These are phyloP conservation scores for Ectemnius cavifrons DNA, from an alignment of 2,888 invertebrate genomes.

Conservation along the genomic window DNA sequence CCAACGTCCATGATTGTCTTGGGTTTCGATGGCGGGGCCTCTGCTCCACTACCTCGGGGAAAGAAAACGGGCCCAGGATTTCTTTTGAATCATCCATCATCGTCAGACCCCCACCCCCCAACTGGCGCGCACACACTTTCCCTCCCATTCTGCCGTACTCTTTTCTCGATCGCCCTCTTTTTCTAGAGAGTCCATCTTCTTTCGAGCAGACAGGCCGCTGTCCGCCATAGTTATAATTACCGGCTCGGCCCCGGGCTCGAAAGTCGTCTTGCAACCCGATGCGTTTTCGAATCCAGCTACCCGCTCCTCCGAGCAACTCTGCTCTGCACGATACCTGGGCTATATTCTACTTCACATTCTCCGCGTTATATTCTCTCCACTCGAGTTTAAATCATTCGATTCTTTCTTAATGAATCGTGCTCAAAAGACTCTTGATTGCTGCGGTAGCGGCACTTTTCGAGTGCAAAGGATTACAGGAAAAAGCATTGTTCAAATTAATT, in stretches of 20 bases:
- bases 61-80: conserved; percentile 74
- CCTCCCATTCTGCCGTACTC: conserved; percentile 42
- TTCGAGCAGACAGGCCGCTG: conserved; percentile 68
- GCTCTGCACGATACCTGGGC: too few species aligned
- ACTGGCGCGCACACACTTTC: conserved; percentile 62
- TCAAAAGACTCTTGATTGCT: too few species aligned
- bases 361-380: too few species aligned
- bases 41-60: conserved; percentile 51
- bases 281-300: conserved; percentile 42
- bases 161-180: conserved; percentile 7
- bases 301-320: too few species aligned
- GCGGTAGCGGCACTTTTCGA: too few species aligned
- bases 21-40: conserved; percentile 69
- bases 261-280: conserved; percentile 48
- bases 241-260: conserved; percentile 36
- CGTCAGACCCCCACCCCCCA: conserved; percentile 72
- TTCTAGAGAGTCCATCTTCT: conserved; percentile 59
- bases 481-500: conserved; percentile 26
- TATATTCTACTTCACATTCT: too few species aligned
- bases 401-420: conserved; percentile 20
- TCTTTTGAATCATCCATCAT: conserved; percentile 77
- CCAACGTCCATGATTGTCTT: conserved; percentile 55
- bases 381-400: too few species aligned
- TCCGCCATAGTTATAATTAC: conserved; percentile 70
- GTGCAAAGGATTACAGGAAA: too few species aligned